Base-by-base conservation (phyloP, 2,113 vertebrate species). In the Tachysurus vachellii region DNA sequence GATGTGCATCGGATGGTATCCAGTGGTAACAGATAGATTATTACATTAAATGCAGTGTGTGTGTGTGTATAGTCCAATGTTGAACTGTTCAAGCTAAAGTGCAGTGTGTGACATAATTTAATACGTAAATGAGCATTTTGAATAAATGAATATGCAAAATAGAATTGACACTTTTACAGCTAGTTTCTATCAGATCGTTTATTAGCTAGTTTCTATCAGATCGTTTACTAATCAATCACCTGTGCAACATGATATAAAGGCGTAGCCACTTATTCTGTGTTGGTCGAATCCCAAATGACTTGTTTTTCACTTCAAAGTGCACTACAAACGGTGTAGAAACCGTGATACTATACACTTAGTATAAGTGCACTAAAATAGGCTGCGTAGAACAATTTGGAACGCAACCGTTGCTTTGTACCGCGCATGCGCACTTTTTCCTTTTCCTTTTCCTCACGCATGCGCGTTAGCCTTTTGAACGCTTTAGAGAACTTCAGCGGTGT, bases 381-480 rank as follows among this genome's bases (percentile, higher is more conserved):
- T 0, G 8, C 1, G 5, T 26, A 36, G 4, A 61, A 14, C 9
- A 21, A 6, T 61, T 79, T 61, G 17, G 19, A 4, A 83, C 1
- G 31, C 26, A 17, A 21, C 8, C 17, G 10, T 7, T 28, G 14
- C 14, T 21, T 28, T 12, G 13, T 28, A 70, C 4, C 16, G 70
- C 68, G 68, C 83, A 75, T 75, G 83, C 83, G 70, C 54, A 17
- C 1, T 4, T 42, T 59, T 21, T 36, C 9, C 23, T 42, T 59
- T 21, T 36, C 9, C 23, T n/a, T 28, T 16, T 23, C 16, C 57
- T 28, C 73, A 56, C 85, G 61, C 85, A 80, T 85, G 85, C 83
- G 83, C 13, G 8, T 5, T 2, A 61, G 9, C 17, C 36, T 85
- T 85, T 42, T 61, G 21, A 42, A 28, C 12, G 23, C 12, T n/a